Conservation (phyloP, 2,797 vertebrate species). For the Dromococcyx pavoninus region DNA sequence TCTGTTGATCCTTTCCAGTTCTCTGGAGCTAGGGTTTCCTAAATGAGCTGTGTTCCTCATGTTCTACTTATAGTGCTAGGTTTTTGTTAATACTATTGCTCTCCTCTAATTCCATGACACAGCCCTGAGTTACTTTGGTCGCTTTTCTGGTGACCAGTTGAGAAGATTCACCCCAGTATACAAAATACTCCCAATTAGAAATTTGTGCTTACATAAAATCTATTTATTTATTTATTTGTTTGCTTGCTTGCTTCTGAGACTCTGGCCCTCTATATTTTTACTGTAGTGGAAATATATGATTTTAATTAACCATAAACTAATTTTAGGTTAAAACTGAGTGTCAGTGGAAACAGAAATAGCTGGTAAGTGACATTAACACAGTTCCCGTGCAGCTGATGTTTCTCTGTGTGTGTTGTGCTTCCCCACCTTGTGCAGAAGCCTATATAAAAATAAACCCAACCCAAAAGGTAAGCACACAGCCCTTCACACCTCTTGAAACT, state of each 20-base stretch:
- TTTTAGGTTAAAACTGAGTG: neutral
- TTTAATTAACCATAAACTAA: neutral
- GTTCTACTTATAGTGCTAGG: neutral
- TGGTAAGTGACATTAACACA: neutral
- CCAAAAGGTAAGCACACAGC: neutral
- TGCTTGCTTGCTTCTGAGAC: neutral
- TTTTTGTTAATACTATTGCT: neutral
- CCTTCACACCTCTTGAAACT: neutral
- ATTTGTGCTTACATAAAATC: neutral
- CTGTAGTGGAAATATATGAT: neutral
- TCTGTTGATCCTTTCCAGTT: neutral
- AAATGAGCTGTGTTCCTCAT: neutral
- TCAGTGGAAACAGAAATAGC: neutral
- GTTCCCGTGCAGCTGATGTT: neutral
- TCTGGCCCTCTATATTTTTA: neutral
- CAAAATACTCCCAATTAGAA: neutral
- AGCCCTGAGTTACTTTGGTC: neutral
- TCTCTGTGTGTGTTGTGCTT: neutral
- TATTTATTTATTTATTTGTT: neutral
- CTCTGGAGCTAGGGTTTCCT: neutral
- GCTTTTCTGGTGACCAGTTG: neutral
- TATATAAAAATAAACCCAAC: neutral
- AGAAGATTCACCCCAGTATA: neutral
- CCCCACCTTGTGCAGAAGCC: neutral
- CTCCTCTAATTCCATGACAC: neutral